phyloP scores from a whole-genome alignment of 2,797 vertebrate genomes.

The Avahi laniger region DNA sequence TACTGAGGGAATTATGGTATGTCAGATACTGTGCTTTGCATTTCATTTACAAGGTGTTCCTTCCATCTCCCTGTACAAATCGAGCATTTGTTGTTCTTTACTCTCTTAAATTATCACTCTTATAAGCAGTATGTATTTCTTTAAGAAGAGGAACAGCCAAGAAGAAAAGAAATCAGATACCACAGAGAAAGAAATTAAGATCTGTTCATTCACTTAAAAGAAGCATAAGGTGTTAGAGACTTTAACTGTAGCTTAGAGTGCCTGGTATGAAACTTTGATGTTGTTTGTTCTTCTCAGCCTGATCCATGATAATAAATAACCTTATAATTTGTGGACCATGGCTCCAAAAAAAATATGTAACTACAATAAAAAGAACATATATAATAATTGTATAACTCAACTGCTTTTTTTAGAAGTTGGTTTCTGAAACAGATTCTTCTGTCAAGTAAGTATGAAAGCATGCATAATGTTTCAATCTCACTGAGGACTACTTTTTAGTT shows the following conservation, averaged over 20 bases:
- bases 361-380: constrained; percentile 68
- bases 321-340: constrained; percentile 72
- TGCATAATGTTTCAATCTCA: background rate
- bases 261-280: constrained; percentile 70
- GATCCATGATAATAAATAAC: constrained; percentile 64
- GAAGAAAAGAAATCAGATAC: background rate
- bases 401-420: constrained; percentile 75
- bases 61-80: background rate
- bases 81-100: background rate
- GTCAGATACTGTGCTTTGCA: background rate
- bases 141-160: constrained; percentile 10
- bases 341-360: constrained; percentile 79
- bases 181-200: constrained; percentile 36
- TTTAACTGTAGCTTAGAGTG: constrained; percentile 66
- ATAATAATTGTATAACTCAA: constrained; percentile 62
- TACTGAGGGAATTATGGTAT: background rate
- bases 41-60: background rate
- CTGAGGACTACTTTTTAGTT: background rate
- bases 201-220: constrained; percentile 61
- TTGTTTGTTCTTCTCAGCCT: constrained; percentile 70
- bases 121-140: background rate
- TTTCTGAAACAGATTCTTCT: constrained; percentile 46
- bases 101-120: background rate
- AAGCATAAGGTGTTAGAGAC: constrained; percentile 70
- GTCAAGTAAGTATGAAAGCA: background rate